Evolutionary conservation across 2,888 invertebrate genomes (phyloP).

Genomic region (Adineta ricciae): DNA sequence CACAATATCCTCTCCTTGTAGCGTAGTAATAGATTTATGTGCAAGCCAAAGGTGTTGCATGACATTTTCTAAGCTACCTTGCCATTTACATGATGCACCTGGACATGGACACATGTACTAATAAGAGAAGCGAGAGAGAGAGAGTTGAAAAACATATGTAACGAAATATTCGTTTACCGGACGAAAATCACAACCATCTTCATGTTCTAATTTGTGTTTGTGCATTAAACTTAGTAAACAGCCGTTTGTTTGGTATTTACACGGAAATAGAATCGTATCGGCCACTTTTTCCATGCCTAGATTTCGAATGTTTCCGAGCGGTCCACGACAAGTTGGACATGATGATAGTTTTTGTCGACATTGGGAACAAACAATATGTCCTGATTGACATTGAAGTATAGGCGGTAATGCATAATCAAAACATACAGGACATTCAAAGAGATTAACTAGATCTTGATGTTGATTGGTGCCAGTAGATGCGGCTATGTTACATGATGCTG

Average conservation of each 20-base stretch:
- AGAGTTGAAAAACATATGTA: no score
- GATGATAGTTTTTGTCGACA: slow-evolving; percentile 91
- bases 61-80: slow-evolving; percentile 89
- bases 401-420: slow-evolving; percentile 98
- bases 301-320: slow-evolving; percentile 72
- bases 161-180: slow-evolving; percentile 36
- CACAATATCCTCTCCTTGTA: slow-evolving; percentile 89
- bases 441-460: slow-evolving; percentile 43
- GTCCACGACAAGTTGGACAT: slow-evolving; percentile 75
- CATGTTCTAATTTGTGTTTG: slow-evolving; percentile 96
- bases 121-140: background rate
- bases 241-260: slow-evolving; percentile 90
- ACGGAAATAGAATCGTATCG: slow-evolving; percentile 92
- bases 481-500: background rate
- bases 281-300: slow-evolving; percentile 99
- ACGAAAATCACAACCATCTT: slow-evolving; percentile 88
- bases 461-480: background rate
- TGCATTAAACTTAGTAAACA: slow-evolving; percentile 81
- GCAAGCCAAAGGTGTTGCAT: slow-evolving; percentile 87
- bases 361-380: slow-evolving; percentile 91
- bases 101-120: slow-evolving; percentile 32
- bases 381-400: slow-evolving; percentile 93
- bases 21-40: slow-evolving; percentile 89
- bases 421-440: slow-evolving; percentile 65
- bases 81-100: slow-evolving; percentile 89